A percentile compares a stretch with the other conserved stretches of the same genome.
phyloP scores from a whole-genome alignment of 2,797 vertebrate genomes.

The Melanotaenia trifasciata region DNA sequence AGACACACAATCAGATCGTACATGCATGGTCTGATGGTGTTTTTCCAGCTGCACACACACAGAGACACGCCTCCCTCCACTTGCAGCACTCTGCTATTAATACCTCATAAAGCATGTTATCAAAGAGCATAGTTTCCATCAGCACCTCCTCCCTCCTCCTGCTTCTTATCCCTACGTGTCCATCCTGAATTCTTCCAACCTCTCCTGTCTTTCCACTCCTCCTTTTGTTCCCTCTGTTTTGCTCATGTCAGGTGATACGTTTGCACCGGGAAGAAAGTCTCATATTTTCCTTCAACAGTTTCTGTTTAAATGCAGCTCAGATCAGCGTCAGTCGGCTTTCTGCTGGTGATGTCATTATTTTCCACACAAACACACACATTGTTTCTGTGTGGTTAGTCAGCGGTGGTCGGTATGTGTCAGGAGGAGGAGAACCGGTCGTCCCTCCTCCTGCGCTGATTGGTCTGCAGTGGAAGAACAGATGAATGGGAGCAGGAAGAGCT shows the following conservation, averaged over 20 bases:
- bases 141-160: conserved; percentile 20
- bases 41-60: conserved; percentile 18
- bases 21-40: not conserved
- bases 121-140: conserved; percentile 75
- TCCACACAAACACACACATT: conserved; percentile 34
- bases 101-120: conserved; percentile 75
- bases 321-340: conserved; percentile 39
- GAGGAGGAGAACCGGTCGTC: conserved; percentile 21
- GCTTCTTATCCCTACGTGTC: conserved; percentile 27
- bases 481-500: conserved; percentile 37
- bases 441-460: conserved; percentile 45
- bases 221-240: not conserved
- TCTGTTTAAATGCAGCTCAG: not conserved
- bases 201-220: not conserved
- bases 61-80: conserved; percentile 27
- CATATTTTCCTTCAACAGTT: conserved; percentile 47
- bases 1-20: too few relatives aligned
- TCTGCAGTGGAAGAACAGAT: conserved; percentile 33
- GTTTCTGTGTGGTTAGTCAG: conserved; percentile 70
- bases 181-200: conserved; percentile 38
- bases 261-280: conserved; percentile 12
- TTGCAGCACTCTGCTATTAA: conserved; percentile 71
- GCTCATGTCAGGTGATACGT: conserved; percentile 25
- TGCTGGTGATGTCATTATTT: conserved; percentile 64
- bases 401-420: conserved; percentile 42